Percentiles rank a stretch among this genome's conserved stretches.
phyloP scores from a whole-genome alignment of 2,113 vertebrate genomes.

The Labeo catla region DNA sequence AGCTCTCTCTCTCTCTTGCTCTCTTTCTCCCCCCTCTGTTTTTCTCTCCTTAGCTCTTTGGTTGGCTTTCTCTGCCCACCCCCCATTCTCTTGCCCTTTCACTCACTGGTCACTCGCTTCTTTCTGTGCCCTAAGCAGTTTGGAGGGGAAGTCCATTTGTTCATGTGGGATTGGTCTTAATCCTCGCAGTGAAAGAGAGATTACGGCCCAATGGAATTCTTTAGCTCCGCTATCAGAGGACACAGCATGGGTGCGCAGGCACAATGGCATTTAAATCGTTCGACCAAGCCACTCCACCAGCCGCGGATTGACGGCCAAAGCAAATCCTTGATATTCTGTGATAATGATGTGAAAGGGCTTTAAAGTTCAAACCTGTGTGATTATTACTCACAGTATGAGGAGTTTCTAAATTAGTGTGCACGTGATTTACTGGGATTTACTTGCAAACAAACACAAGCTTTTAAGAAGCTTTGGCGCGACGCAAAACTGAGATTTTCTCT shows the following conservation, averaged over 20 bases:
- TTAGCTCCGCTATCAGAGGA: slow-evolving; percentile 31
- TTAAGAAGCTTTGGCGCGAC: slow-evolving; percentile 40
- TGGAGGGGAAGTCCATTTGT: slow-evolving; percentile 43
- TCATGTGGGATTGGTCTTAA: slow-evolving; percentile 43
- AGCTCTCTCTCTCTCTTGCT: not conserved
- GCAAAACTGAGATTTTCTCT: slow-evolving; percentile 23
- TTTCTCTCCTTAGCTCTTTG: slow-evolving; percentile 9
- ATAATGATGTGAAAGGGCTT: slow-evolving; percentile 31
- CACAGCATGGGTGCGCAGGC: slow-evolving; percentile 24
- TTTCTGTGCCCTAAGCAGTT: slow-evolving; percentile 37
- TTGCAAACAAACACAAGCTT: slow-evolving; percentile 31
- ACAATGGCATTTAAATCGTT: slow-evolving; percentile 30
- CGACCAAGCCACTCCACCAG: slow-evolving; percentile 14
- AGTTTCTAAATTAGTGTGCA: slow-evolving; percentile 33
- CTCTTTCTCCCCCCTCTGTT: not conserved
- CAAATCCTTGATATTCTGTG: slow-evolving; percentile 39
- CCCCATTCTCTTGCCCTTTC: slow-evolving; percentile 10
- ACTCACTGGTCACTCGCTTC: slow-evolving; percentile 21
- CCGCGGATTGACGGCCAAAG: not conserved
- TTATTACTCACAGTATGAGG: slow-evolving; percentile 29
- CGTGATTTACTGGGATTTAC: slow-evolving; percentile 14
- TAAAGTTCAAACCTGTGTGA: slow-evolving; percentile 23
- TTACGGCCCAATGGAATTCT: slow-evolving; percentile 48
- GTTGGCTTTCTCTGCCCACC: not conserved
- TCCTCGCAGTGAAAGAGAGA: slow-evolving; percentile 40